These are phyloP conservation scores for Azemiops feae DNA, from an alignment of 2,113 vertebrate species.

Conservation along the genomic window DNA sequence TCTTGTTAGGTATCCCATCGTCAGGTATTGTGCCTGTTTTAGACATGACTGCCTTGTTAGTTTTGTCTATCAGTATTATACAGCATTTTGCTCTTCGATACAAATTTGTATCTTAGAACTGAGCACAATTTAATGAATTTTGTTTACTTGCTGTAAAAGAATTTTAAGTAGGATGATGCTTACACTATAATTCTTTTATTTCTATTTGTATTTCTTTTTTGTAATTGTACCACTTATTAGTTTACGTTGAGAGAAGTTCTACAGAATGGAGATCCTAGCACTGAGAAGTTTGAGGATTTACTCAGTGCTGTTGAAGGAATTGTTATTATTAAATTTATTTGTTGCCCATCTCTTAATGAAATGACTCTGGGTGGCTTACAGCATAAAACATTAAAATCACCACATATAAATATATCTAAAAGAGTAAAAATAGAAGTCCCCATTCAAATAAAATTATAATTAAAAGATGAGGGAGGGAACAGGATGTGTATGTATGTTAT, in stretches of 20 bases:
- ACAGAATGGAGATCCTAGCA: neutral
- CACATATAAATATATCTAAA: neutral
- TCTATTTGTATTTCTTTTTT: neutral
- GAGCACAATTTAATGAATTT: neutral
- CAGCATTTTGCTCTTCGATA: neutral
- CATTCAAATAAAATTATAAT: neutral
- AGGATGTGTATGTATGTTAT: too few relatives aligned
- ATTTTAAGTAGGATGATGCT: neutral
- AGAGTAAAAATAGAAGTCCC: neutral
- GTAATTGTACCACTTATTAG: neutral
- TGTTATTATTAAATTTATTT: neutral
- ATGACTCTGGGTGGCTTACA: neutral
- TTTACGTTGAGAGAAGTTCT: neutral
- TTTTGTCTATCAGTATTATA: neutral
- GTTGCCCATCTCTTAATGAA: neutral
- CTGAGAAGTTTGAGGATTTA: neutral
- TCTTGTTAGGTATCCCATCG: neutral
- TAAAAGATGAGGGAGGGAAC: neutral
- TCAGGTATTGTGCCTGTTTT: neutral
- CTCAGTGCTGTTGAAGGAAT: neutral
- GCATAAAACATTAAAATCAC: neutral
- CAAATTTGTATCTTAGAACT: neutral
- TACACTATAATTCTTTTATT: neutral
- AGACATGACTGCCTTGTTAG: neutral
- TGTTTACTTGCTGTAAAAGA: neutral